Conservation (phyloP, 2,113 vertebrate genomes). For the Notarius lentiginosus region DNA sequence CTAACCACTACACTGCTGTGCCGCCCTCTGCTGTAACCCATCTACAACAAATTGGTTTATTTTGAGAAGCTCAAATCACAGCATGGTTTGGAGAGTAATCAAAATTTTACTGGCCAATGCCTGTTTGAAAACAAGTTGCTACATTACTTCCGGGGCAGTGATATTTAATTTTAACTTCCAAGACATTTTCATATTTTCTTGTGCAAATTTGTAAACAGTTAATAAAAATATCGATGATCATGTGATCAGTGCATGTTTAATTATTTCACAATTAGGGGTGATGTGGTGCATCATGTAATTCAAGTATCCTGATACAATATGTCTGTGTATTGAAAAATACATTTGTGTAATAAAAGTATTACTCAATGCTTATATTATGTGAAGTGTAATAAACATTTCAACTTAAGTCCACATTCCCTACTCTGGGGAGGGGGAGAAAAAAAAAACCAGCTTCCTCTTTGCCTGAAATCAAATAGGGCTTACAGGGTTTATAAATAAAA, state of each 20-base stretch:
- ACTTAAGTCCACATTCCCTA: too few relatives aligned
- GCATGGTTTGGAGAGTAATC: background rate
- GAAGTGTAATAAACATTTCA: background rate
- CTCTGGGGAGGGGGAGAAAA: background rate
- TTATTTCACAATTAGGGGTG: background rate
- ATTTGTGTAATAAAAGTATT: background rate
- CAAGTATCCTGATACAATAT: background rate
- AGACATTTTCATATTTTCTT: background rate
- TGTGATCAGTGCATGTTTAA: background rate
- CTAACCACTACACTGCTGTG: too few relatives aligned
- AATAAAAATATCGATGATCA: background rate
- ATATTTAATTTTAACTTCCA: background rate
- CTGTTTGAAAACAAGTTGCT: background rate
- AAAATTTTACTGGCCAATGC: background rate
- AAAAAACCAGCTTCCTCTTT: background rate
- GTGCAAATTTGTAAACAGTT: conserved; percentile 36
- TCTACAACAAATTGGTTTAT: background rate
- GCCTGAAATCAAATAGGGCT: background rate
- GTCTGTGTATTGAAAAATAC: background rate
- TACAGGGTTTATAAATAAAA: background rate
- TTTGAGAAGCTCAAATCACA: background rate
- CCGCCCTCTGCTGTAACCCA: background rate
- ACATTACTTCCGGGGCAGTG: background rate
- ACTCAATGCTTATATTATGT: background rate
- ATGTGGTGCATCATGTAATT: background rate